Conservation (phyloP, 2,888 invertebrate genomes). For the Drosophila conformis region DNA sequence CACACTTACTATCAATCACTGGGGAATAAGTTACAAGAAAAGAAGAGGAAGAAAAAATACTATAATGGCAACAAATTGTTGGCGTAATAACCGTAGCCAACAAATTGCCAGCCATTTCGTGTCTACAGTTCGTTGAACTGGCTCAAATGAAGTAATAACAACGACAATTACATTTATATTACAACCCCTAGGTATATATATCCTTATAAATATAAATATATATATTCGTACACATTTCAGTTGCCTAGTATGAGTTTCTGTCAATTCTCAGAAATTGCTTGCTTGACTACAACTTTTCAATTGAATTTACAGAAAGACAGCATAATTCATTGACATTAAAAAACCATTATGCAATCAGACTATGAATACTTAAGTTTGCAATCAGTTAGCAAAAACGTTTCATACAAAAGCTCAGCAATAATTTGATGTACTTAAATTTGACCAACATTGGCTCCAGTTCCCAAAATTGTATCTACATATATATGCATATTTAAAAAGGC, state of each 20-base stretch:
- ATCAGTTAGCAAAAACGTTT: background rate
- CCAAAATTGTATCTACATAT: background rate
- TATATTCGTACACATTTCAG: background rate
- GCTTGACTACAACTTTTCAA: conserved; percentile 10
- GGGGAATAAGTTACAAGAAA: conserved; percentile 27
- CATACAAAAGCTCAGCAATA: background rate
- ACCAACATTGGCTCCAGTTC: background rate
- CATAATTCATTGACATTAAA: background rate
- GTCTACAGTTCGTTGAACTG: conserved; percentile 66
- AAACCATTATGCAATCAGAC: background rate
- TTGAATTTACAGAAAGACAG: conserved; percentile 3
- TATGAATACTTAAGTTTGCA: background rate
- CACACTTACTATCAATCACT: conserved; percentile 60
- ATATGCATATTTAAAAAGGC: background rate
- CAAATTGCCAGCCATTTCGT: conserved; percentile 49
- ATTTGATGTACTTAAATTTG: background rate
- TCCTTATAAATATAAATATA: conserved; percentile 11
- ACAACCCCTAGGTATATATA: conserved; percentile 25
- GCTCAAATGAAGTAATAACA: conserved; percentile 25
- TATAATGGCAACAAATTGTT: conserved; percentile 57
- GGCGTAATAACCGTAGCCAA: conserved; percentile 43
- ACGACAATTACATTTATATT: conserved; percentile 13
- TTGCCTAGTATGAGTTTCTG: background rate
- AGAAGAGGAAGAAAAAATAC: background rate
- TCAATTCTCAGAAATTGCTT: conserved; percentile 21